Evolutionary conservation across 2,888 invertebrate species (phyloP), one percentile per base, ranked within the genome.

Genomic region (Augiades crinisus): DNA sequence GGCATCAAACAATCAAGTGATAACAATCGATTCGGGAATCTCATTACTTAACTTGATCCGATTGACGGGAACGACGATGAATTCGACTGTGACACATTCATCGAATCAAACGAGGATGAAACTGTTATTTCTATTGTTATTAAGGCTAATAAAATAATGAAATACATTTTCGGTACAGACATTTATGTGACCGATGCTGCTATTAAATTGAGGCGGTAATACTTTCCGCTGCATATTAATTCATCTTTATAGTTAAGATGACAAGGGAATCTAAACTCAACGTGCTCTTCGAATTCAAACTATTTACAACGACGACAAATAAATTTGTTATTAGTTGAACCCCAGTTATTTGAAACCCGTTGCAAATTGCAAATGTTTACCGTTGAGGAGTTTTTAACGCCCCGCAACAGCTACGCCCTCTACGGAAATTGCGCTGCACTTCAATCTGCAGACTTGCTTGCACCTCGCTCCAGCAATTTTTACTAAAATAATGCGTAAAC

Each of bases 1-100:
- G 61, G 63, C 63, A 60, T 58, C 65, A 53, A 59, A 60, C 66
- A 67, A 65, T 67, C 67, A 61, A 62, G 54, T 56, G 65, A 65
- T 63, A 63, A 63, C 57, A 49, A 67, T 67, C 65, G 57, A 58
- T 60, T 55, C 54, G 46, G 55, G 40, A 51, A 53, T 36, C 38
- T 54, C 47, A 54, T 34, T 52, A 44, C 50, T 46, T 45, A 41
- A 46, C 55, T 45, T 24, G 52, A 60, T 54, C 34, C 47, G 27
- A 44, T 36, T 13, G 55, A 53, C 38, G 43, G n/a, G n/a, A 36
- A 1, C 14, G 14, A 2, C 22, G 47, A 33, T 5, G 19, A 30
- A 14, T 34, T 43, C 2, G 3, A 31, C 4, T 33, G 37, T 5
- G 6, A 2, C 19, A 12, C 17, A 43, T 53, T 17, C 57, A 59